These are phyloP conservation scores for Porites lutea DNA, from an alignment of 64 coral and sea anemone species.

Conservation along the genomic window DNA sequence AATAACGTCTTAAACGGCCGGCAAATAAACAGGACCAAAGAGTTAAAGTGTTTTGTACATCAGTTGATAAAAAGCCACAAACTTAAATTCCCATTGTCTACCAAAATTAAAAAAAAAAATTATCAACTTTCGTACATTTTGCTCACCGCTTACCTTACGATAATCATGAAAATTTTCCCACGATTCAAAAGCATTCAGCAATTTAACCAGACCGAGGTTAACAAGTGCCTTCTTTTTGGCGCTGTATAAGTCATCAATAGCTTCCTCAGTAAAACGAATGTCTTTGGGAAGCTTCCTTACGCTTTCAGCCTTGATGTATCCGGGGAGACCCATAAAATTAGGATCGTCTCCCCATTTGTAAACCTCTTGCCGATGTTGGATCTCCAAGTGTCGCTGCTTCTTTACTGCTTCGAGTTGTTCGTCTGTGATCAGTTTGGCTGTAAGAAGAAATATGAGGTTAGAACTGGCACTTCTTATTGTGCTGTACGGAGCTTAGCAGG, in stretches of 20 bases:
- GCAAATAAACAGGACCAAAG: no score
- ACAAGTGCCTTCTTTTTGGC: conserved; percentile 65
- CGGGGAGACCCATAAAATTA: conserved; percentile 61
- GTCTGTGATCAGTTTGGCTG: conserved; percentile 61
- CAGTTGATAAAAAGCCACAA: no score
- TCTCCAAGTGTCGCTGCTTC: conserved; percentile 63
- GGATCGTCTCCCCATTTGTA: conserved; percentile 76
- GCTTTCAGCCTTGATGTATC: conserved; percentile 58
- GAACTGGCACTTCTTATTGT: background rate
- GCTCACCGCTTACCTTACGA: conserved; percentile 10
- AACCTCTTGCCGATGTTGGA: conserved; percentile 64
- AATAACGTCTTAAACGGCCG: no score
- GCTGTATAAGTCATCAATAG: conserved; percentile 63
- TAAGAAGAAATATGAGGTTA: background rate
- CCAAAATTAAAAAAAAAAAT: no score
- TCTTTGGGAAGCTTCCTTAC: conserved; percentile 68
- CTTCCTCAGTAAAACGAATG: conserved; percentile 73
- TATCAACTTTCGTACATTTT: no score
- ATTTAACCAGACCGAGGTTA: conserved; percentile 73
- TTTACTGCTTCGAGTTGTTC: conserved; percentile 73
- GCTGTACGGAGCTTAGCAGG: no score
- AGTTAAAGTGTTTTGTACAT: no score
- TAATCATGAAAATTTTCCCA: conserved; percentile 83
- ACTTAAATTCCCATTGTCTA: no score
- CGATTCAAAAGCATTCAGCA: conserved; percentile 64